Conservation (phyloP, 2,113 vertebrate species). For the Trogon melanurus region DNA sequence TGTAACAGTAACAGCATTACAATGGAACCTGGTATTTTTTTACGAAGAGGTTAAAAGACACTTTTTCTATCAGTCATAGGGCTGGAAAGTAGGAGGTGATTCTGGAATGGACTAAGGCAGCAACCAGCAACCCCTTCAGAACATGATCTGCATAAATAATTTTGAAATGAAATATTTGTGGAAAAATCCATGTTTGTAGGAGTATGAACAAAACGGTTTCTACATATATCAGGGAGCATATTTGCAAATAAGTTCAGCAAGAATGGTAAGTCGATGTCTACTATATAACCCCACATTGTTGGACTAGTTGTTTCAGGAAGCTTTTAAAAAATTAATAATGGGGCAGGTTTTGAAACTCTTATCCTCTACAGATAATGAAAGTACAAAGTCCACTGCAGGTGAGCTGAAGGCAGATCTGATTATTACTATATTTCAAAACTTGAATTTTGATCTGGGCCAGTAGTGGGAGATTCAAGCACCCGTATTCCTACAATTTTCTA, state of each 20-base stretch:
- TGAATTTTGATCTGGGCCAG: neutral
- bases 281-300: neutral
- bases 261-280: neutral
- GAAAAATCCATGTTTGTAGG: neutral
- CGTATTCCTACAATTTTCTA: neutral
- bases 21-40: neutral
- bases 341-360: neutral
- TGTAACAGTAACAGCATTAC: neutral
- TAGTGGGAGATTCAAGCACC: neutral
- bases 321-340: neutral
- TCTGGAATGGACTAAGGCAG: neutral
- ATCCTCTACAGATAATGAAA: neutral
- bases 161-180: neutral
- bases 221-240: neutral
- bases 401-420: neutral
- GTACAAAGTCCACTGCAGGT: neutral
- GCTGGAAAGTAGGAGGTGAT: neutral
- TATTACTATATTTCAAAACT: neutral
- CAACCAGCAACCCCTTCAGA: neutral
- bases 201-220: neutral
- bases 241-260: neutral
- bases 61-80: neutral
- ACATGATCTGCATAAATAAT: fast-evolving
- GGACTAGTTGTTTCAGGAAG: neutral
- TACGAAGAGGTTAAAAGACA: neutral